Conservation (phyloP, 2,113 vertebrate species). For the Rhadina sibilatrix region DNA sequence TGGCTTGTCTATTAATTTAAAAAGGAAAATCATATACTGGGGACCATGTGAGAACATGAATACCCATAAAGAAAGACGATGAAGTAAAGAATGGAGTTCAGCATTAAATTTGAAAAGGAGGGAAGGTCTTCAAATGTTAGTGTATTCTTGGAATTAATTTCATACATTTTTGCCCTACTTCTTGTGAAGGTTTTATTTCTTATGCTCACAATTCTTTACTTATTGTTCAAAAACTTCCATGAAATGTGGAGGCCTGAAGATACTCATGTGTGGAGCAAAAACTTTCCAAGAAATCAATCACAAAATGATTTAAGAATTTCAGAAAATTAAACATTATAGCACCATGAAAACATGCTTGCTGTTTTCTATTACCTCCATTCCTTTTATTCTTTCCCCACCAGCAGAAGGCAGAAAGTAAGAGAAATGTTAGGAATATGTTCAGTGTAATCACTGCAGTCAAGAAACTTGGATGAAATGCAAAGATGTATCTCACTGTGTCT, state of each 20-base stretch:
- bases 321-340: not conserved
- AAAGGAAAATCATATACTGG: not conserved
- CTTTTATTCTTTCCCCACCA: not conserved
- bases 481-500: not conserved
- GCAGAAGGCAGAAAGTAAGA: not conserved
- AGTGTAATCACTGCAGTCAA: not conserved
- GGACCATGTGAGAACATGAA: not conserved
- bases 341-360: not conserved
- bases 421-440: not conserved
- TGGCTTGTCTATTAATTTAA: not conserved
- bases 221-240: not conserved
- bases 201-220: not conserved
- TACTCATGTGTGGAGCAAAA: not conserved
- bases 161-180: not conserved
- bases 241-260: not conserved
- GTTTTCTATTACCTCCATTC: not conserved
- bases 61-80: not conserved
- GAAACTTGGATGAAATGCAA: not conserved
- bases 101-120: not conserved
- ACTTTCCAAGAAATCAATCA: not conserved
- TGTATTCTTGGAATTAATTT: not conserved
- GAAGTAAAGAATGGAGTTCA: not conserved
- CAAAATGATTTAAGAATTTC: not conserved
- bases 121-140: not conserved
- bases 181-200: not conserved